Conservation (phyloP, 2,113 vertebrate genomes). For the Laterallus jamaicensis region DNA sequence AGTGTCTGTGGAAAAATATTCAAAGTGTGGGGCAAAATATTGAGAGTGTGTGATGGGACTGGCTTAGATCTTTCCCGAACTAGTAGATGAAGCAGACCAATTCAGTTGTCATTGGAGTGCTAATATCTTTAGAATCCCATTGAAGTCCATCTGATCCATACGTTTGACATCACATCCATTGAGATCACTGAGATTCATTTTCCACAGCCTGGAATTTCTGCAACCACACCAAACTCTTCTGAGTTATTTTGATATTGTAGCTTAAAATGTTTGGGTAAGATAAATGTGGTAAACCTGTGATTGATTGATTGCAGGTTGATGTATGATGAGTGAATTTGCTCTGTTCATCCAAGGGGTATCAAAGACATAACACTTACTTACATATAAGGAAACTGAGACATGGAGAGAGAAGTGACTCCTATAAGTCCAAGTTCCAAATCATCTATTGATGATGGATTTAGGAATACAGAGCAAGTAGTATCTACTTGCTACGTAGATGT, state of each 20-base stretch:
- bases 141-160: background rate
- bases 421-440: background rate
- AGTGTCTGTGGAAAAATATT: background rate
- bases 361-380: background rate
- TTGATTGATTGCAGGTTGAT: background rate
- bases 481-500: background rate
- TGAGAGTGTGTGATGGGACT: background rate
- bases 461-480: background rate
- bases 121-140: background rate
- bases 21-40: background rate
- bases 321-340: background rate
- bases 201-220: background rate
- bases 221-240: background rate
- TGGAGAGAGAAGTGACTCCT: background rate
- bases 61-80: background rate
- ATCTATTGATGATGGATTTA: background rate
- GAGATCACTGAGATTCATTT: background rate
- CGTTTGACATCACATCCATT: background rate
- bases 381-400: background rate
- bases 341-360: background rate
- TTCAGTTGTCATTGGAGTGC: background rate
- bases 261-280: conserved; percentile 25
- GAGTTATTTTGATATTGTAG: background rate
- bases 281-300: background rate
- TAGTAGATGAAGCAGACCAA: background rate